Evolutionary conservation across 2,797 vertebrate species (phyloP), one percentile per base, ranked within the genome.

Genomic region (Eupleurogrammus muticus): DNA sequence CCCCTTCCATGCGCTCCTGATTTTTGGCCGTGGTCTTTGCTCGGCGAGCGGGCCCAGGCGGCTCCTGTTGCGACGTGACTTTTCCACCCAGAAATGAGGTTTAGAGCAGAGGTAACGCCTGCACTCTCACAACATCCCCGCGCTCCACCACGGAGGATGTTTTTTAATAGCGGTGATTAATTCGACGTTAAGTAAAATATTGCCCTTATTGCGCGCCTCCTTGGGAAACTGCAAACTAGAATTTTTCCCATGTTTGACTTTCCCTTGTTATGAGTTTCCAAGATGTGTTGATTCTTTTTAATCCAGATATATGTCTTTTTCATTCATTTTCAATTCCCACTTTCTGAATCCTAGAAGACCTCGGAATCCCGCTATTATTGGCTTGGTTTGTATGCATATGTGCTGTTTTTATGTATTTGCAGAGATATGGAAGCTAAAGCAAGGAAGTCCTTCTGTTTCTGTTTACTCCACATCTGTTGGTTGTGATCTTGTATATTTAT

Each of bases 241-340:
- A 28, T 28, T 28, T 77, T 91, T 92, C 92, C 89, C 89, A 85
- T 91, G 86, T 88, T 88, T 86, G 73, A 82, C 75, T 82, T 87
- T 69, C 73, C 61, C 82, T 57, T 73, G 17, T 46, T 61, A 60
- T 65, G 72, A 46, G 65, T 89, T 93, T 91, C 92, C 90, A 93
- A 92, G 87, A 92, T 92, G 88, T 19, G 53, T 67, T 76, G 62
- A 77, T 76, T 84, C 84, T 79, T 21, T 66, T 42, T 51, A 44
- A 62, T 85, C 3, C 21, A 69, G 77, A 77, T 82, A 77, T 82
- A 28, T 28, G 28, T 28, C 6, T 28, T 28, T 28, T 28, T 28
- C 28, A 28, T 28, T 28, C 47, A 70, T 57, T 68, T 73, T 65
- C 24, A 67, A 17, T 60, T 42, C 50, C 50, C 11, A 40, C 32